phyloP scores from a whole-genome alignment of 2,797 vertebrate species.

The Coreius guichenoti region DNA sequence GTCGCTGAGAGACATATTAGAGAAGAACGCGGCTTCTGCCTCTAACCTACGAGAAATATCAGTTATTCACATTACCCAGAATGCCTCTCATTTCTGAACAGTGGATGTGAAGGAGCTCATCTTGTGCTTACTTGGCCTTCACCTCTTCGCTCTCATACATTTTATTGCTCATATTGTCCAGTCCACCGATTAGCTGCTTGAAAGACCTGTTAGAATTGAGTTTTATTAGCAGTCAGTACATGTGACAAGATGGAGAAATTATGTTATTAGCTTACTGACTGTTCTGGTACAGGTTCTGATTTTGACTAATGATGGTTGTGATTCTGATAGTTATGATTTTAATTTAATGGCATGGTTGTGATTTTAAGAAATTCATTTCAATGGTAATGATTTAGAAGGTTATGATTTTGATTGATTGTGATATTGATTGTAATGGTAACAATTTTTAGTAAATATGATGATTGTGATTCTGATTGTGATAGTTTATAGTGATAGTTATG shows the following conservation, averaged over 20 bases:
- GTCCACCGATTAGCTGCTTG: conserved; percentile 95
- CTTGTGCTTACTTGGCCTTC: conserved; percentile 93
- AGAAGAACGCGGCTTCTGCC: conserved; percentile 96
- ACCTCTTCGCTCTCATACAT: conserved; percentile 94
- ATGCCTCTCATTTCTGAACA: neutral
- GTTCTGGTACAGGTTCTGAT: neutral
- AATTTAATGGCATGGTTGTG: neutral
- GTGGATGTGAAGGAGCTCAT: neutral
- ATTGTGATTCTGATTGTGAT: neutral
- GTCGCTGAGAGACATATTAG: conserved; percentile 92
- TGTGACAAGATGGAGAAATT: neutral
- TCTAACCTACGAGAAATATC: conserved; percentile 84
- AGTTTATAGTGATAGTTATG: neutral
- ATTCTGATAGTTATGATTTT: neutral
- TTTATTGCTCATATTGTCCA: conserved; percentile 94
- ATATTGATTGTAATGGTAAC: neutral
- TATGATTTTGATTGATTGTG: neutral
- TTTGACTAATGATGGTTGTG: neutral
- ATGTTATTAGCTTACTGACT: neutral
- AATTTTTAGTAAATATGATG: neutral
- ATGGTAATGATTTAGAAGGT: neutral
- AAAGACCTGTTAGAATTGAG: conserved; percentile 86
- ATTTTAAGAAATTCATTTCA: neutral
- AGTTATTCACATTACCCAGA: conserved; percentile 34
- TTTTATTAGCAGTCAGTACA: neutral